Conservation (phyloP, 30 jellyfish, hydroid and myxozoan genomes). For the Calvadosia cruxmelitensis region DNA sequence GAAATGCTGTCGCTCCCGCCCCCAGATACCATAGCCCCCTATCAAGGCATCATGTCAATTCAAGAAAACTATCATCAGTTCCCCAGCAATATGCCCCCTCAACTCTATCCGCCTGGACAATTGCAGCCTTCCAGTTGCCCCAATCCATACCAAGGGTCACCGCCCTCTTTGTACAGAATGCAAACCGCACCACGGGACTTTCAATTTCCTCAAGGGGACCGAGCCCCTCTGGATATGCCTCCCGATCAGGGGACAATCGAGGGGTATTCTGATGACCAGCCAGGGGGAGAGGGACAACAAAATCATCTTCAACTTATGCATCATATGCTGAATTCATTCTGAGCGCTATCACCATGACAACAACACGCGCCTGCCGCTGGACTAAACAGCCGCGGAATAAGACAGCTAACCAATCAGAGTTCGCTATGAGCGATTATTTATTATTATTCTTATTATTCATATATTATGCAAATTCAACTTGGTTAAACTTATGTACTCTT, state of each 20-base stretch:
- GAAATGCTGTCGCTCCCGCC: background rate
- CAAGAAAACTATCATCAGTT: background rate
- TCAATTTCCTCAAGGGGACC: constrained; percentile 29
- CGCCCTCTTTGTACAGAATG: constrained; percentile 18
- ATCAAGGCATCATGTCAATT: background rate
- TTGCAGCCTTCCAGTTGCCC: background rate
- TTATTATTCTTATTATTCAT: too few relatives aligned
- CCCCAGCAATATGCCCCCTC: background rate
- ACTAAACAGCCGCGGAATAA: too few relatives aligned
- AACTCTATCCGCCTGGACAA: background rate
- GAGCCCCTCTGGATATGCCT: constrained; percentile 46
- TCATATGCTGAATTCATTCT: constrained; percentile 55
- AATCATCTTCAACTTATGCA: constrained; percentile 47
- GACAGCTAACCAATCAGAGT: too few relatives aligned
- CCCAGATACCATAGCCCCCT: background rate
- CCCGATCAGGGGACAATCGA: background rate
- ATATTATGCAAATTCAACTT: too few relatives aligned
- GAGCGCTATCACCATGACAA: too few relatives aligned
- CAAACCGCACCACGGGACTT: constrained; percentile 12
- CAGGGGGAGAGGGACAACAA: constrained; percentile 39
- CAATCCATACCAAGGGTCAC: constrained; percentile 3
- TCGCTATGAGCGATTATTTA: too few relatives aligned
- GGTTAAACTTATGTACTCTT: too few relatives aligned
- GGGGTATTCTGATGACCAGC: background rate
- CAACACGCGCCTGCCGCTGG: too few relatives aligned